Evolutionary conservation across 2,888 invertebrate species (phyloP), one percentile per base, ranked within the genome.

Genomic region (Pheosia gnoma): DNA sequence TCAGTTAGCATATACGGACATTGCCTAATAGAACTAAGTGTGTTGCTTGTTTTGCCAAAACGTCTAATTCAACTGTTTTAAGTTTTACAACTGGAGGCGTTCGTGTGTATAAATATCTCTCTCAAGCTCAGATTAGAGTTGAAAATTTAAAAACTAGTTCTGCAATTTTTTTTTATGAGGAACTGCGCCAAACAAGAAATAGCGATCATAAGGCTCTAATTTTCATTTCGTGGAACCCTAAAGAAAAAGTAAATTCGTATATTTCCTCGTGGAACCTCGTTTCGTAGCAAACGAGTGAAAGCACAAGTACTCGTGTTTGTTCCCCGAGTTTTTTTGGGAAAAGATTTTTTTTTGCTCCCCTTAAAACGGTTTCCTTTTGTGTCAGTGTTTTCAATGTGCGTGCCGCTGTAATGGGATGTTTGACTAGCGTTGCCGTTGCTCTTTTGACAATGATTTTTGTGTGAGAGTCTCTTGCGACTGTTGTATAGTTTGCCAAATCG

Each of bases 341-440:
- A 45, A 36, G 36, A 25, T 25, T 41, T 57, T 57, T 57, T 39
- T 56, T 54, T 38, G 11, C 25, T 56, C 13, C 13, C 41, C 57
- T 57, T 57, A 45, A 57, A 57, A 57, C 57, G 57, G 39, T 55
- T 57, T 57, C 36, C 57, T 45, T 57, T 57, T 57, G 57, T 57
- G 45, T 57, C 36, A 43, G 57, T 36, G 43, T 45, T 57, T 57
- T 57, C 57, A 45, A 36, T 55, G 39, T 55, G 39, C 57, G 57
- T 11, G 11, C 43, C 41, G 4, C 38, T 8, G 43, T 57, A 57
- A 45, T 57, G 43, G 43, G 45, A 45, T 45, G 45, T 57, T 45
- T 57, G 45, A 57, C 25, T 57, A 43, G 57, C 9, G 11, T 57
- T 36, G 25, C 36, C 45, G 10, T 45, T 57, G 57, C 25, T 45